These are phyloP conservation scores for Cynaeus angustus DNA, from an alignment of 2,888 invertebrate genomes.

Conservation along the genomic window DNA sequence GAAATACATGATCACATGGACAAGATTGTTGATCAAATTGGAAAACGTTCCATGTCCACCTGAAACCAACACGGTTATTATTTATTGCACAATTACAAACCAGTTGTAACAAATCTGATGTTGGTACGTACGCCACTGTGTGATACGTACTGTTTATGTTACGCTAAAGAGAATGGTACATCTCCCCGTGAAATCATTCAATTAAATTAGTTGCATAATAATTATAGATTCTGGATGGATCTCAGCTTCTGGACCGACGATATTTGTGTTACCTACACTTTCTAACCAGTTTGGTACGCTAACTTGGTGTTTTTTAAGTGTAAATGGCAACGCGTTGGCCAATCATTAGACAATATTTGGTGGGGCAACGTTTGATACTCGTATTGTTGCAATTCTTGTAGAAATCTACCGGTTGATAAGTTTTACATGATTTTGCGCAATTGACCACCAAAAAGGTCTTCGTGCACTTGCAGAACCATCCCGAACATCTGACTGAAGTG, in stretches of 20 bases:
- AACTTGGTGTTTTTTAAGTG: conserved; percentile 49
- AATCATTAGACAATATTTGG: conserved; percentile 52
- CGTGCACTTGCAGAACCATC: conserved; percentile 13
- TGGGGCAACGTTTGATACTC: conserved; percentile 44
- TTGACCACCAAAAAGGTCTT: conserved; percentile 34
- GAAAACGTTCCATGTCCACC: conserved; percentile 94
- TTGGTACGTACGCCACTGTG: conserved; percentile 8
- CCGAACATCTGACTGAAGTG: conserved; percentile 26
- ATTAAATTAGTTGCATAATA: conserved; percentile 37
- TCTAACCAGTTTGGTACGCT: conserved; percentile 58
- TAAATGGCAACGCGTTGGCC: conserved; percentile 54
- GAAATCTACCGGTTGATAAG: conserved; percentile 43
- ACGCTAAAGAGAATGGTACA: conserved; percentile 45
- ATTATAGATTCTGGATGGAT: conserved; percentile 20
- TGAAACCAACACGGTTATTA: conserved; percentile 61
- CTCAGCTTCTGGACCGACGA: conserved; percentile 30
- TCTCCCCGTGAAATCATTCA: conserved; percentile 25
- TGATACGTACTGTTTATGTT: conserved; percentile 40
- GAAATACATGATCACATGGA: conserved; percentile 90
- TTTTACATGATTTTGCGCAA: conserved; percentile 40
- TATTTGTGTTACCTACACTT: conserved; percentile 52
- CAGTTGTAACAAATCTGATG: conserved; percentile 2
- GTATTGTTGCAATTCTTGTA: conserved; percentile 50
- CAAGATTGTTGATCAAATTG: conserved; percentile 88
- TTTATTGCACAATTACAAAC: conserved; percentile 17